These are phyloP conservation scores for Pampusana beccarii DNA, from an alignment of 2,113 vertebrate species.

Conservation along the genomic window DNA sequence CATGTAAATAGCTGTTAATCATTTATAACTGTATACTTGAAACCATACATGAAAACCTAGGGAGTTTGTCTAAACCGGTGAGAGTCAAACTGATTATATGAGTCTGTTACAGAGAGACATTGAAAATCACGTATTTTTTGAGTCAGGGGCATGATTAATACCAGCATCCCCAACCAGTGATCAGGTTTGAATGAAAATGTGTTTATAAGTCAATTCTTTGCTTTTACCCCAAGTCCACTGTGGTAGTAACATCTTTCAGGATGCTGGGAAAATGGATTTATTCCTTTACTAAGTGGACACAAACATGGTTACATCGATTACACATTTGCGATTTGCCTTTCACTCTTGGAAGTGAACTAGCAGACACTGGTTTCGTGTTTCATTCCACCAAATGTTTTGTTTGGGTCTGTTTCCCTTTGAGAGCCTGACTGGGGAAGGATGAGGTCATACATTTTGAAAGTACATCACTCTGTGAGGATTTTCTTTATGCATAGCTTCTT, in stretches of 20 bases:
- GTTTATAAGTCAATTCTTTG: background rate
- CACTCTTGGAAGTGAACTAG: background rate
- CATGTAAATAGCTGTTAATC: background rate
- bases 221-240: background rate
- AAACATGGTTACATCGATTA: background rate
- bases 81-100: background rate
- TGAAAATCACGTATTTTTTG: background rate
- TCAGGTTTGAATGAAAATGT: background rate
- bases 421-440: slow-evolving; percentile 25
- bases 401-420: slow-evolving; percentile 54
- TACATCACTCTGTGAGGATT: slow-evolving; percentile 46
- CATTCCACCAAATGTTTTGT: background rate
- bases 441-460: slow-evolving; percentile 57
- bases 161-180: background rate
- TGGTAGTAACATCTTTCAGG: background rate
- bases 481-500: slow-evolving; percentile 48
- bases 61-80: background rate
- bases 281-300: slow-evolving; percentile 2
- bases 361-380: background rate
- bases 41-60: background rate
- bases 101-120: background rate
- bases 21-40: background rate
- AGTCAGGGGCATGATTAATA: background rate
- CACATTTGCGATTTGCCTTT: background rate
- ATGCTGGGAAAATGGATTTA: background rate